Evolutionary conservation across 1,140 invertebrate species (phyloP).

Genomic region (Brachionus angularis): DNA sequence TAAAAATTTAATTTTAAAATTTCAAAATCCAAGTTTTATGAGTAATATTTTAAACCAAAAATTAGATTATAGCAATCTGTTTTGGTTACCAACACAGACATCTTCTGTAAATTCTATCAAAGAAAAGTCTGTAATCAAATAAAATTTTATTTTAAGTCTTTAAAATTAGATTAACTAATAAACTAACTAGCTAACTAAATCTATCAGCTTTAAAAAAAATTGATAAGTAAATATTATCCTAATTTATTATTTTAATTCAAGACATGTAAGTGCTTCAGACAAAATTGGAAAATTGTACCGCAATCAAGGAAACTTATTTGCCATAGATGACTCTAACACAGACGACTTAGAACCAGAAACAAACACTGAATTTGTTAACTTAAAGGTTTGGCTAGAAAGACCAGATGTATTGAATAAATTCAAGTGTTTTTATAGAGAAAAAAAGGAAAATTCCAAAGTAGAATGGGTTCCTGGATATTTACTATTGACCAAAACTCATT

Average conservation of each 20-base stretch:
- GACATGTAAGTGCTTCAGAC: constrained; percentile 75
- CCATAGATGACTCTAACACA: constrained; percentile 83
- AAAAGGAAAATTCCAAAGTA: constrained; percentile 77
- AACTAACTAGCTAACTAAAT: not conserved
- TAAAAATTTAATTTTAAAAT: not conserved
- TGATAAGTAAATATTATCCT: no score
- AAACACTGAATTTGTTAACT: constrained; percentile 62
- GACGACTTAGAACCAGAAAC: constrained; percentile 49
- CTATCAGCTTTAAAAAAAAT: no score
- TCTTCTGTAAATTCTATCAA: not conserved
- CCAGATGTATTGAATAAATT: constrained; percentile 77
- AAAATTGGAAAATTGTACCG: constrained; percentile 76
- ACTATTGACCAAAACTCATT: constrained; percentile 78
- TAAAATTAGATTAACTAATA: not conserved
- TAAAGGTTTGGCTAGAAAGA: constrained; percentile 73
- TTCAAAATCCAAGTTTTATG: not conserved
- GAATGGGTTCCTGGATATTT: constrained; percentile 58
- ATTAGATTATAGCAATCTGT: constrained; percentile 25
- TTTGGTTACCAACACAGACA: constrained; percentile 6
- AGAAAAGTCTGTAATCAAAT: not conserved
- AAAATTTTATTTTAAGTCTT: not conserved
- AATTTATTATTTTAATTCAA: constrained; percentile 49
- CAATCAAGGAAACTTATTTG: constrained; percentile 85
- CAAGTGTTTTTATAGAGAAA: constrained; percentile 81
- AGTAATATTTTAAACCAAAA: not conserved